Conservation (phyloP, 2,113 vertebrate species). For the Crotalus tigris region DNA sequence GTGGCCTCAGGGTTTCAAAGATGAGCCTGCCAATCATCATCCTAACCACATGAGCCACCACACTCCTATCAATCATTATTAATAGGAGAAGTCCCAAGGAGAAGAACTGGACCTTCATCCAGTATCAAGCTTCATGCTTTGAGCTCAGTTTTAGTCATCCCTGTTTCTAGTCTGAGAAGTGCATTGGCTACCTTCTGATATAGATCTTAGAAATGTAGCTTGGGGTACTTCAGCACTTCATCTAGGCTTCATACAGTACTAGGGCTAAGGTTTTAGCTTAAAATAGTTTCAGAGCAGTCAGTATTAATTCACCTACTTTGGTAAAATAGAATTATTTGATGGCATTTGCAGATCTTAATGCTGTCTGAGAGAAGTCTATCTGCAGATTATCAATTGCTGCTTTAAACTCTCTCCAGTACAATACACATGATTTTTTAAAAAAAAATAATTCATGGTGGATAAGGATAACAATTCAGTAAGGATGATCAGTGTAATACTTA, state of each 20-base stretch:
- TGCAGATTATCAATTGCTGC: not conserved
- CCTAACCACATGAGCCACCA: too few relatives aligned
- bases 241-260: not conserved
- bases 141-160: not conserved
- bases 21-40: too few relatives aligned
- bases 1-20: too few relatives aligned
- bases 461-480: not conserved
- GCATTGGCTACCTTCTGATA: not conserved
- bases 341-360: not conserved
- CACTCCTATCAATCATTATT: too few relatives aligned
- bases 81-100: too few relatives aligned
- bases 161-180: not conserved
- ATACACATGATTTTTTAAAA: not conserved
- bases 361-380: not conserved
- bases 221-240: not conserved
- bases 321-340: not conserved
- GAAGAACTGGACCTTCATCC: too few relatives aligned
- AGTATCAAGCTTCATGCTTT: not conserved
- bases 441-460: not conserved
- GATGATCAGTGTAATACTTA: conserved; percentile 64
- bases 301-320: not conserved
- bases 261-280: not conserved
- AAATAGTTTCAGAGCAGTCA: not conserved
- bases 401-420: not conserved
- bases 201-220: not conserved